Base-by-base conservation (phyloP, 2,888 invertebrate species). In the Melieria picta region DNA sequence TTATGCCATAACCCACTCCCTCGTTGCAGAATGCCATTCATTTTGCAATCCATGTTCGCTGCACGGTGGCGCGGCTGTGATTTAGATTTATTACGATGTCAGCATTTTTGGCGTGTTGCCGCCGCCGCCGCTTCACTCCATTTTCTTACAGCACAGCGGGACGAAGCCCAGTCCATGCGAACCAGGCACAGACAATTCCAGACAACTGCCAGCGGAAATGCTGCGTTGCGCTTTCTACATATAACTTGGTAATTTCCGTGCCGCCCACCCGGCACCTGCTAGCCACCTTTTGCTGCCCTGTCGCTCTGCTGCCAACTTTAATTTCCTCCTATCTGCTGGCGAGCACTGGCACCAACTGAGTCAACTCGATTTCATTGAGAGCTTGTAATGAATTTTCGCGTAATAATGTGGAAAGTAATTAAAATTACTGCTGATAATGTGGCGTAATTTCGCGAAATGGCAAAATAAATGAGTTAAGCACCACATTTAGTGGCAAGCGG, bases 401-500 rank as follows among this genome's bases (percentile, higher is more conserved):
- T 72, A 72, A 72, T 72, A 72, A 63, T 66, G 70, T 46, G 42
- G 60, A 70, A 72, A 69, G 65, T 67, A 74, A 74, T 72, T 74
- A 74, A 72, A 72, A 65, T 72, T 65, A 61, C 65, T 68, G 73
- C 65, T 73, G 68, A 71, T 71, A 68, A 73, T 68, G 73, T 64
- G 64, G 48, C 46, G 62, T 61, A 66, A 69, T 69, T 64, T 69
- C 16, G 57, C 42, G 45, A 69, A 64, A 63, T 56, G 42, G 58
- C 50, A 63, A 64, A 69, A 63, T 63, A 47, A 69, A 69, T 50
- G 57, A 69, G 64, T 64, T 64, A 45, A 69, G 56, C 5, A 7
- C 56, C 16, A 61, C 46, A 45, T n/a, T 61, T 42, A 45, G 3
- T 9, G 30, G 16, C 13, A 30, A 6, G 13, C 30, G 58, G 47